These are phyloP conservation scores for Macrobrachium rosenbergii DNA, from an alignment of 1,140 invertebrate genomes.

Conservation along the genomic window DNA sequence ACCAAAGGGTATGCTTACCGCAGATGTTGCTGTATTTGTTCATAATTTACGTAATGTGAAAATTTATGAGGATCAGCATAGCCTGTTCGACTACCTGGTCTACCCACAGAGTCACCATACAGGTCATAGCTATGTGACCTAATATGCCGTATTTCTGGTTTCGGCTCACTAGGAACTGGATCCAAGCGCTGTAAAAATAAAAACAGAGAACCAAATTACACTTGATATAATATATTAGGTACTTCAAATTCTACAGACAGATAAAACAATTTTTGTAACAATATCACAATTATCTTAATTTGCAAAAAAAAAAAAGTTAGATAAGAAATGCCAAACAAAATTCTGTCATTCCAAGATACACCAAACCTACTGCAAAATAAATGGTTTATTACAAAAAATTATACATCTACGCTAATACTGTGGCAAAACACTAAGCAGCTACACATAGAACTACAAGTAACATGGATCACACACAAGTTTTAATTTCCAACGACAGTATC, in stretches of 20 bases:
- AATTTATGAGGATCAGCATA: slow-evolving; percentile 76
- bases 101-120: slow-evolving; percentile 68
- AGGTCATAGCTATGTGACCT: slow-evolving; percentile 72
- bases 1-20: slow-evolving; percentile 73
- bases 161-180: slow-evolving; percentile 59
- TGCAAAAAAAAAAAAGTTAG: too few species aligned
- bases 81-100: slow-evolving; percentile 74
- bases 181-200: slow-evolving; percentile 44
- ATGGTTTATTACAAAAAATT: too few species aligned
- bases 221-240: too few species aligned
- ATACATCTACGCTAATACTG: too few species aligned
- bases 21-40: slow-evolving; percentile 85
- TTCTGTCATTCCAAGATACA: background rate
- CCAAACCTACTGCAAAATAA: background rate
- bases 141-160: slow-evolving; percentile 70
- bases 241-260: background rate
- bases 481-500: too few species aligned
- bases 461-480: too few species aligned
- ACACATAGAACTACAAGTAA: too few species aligned
- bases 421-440: too few species aligned
- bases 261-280: slow-evolving; percentile 9
- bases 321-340: background rate
- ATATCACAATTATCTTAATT: background rate
- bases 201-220: background rate
- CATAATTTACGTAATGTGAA: slow-evolving; percentile 87